Conservation (phyloP, 2,113 vertebrate genomes). For the Nesogale talazaci region DNA sequence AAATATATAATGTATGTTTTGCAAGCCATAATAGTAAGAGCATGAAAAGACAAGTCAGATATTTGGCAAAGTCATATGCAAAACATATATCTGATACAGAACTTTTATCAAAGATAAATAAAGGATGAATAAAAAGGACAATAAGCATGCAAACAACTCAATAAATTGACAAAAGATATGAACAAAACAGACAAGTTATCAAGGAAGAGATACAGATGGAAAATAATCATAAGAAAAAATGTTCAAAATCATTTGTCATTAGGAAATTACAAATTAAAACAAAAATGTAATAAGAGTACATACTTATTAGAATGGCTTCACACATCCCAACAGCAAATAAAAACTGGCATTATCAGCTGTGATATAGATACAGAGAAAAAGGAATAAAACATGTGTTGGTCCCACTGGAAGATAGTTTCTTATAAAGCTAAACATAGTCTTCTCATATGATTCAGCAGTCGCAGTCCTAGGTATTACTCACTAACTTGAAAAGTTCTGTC, state of each 20-base stretch:
- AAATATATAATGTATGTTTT: not conserved
- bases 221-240: not conserved
- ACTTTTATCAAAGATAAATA: not conserved
- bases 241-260: not conserved
- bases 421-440: not conserved
- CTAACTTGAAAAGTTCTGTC: not conserved
- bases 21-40: not conserved
- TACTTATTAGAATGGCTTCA: not conserved
- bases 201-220: not conserved
- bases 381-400: not conserved
- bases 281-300: not conserved
- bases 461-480: not conserved
- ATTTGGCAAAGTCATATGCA: not conserved
- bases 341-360: not conserved
- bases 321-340: not conserved
- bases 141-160: not conserved
- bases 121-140: not conserved
- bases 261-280: not conserved
- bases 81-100: not conserved
- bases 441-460: not conserved
- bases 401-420: not conserved
- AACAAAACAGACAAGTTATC: not conserved
- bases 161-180: not conserved
- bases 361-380: not conserved
- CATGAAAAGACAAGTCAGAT: not conserved